Percentiles rank a stretch among this genome's conserved stretches.
These are phyloP conservation scores for Monochamus saltuarius DNA, from an alignment of 1,140 invertebrate species.

Conservation along the genomic window DNA sequence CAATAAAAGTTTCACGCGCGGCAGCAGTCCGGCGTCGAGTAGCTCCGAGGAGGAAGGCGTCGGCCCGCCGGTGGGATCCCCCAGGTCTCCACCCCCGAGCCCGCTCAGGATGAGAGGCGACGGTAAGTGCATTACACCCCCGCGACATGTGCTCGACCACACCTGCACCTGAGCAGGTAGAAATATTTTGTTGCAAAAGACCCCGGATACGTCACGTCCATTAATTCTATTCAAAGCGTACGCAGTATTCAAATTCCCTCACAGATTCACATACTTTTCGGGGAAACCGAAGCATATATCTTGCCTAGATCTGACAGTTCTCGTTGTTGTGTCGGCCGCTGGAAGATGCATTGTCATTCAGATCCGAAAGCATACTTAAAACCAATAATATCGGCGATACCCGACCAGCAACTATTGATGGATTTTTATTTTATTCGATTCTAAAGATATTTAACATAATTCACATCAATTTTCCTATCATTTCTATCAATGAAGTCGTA, in stretches of 20 bases:
- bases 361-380: background rate
- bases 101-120: conserved; percentile 39
- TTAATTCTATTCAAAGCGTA: conserved; percentile 19
- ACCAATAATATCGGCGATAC: conserved; percentile 4
- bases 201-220: conserved; percentile 16
- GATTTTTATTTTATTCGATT: no score
- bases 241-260: conserved; percentile 22
- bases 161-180: conserved; percentile 25
- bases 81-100: conserved; percentile 44
- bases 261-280: conserved; percentile 3
- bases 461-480: no score
- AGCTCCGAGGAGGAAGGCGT: conserved; percentile 49
- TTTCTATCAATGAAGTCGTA: no score
- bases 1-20: conserved; percentile 48
- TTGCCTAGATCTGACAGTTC: background rate
- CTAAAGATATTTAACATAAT: no score
- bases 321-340: no score
- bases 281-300: conserved; percentile 7
- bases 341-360: background rate
- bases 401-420: background rate
- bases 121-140: conserved; percentile 39
- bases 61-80: conserved; percentile 42
- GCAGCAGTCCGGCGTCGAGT: conserved; percentile 47
- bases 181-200: conserved; percentile 20
- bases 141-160: conserved; percentile 14